Base-by-base conservation (phyloP, 2,888 invertebrate species). In the Troides oblongomaculatus region DNA sequence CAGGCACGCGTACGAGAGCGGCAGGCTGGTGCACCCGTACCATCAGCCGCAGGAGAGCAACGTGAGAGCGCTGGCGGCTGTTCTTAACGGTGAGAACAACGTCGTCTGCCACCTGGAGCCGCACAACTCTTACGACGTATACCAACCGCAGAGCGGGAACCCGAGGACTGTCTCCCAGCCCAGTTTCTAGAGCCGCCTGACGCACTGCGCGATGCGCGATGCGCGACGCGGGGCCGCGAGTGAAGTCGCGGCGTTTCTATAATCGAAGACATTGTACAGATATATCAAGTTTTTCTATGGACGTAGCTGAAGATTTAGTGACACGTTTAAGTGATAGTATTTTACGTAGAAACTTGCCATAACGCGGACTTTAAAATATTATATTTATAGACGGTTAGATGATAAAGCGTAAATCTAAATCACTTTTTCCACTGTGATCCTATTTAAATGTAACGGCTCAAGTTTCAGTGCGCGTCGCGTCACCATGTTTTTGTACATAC, bases 91-190 rank as follows among this genome's bases (percentile, higher is more conserved):
- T 62, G 96, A 96, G 80, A 95, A 95, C 80, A 97, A 97, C 72
- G 97, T 97, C 71, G 96, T 97, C 70, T 97, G 97, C 86, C 97
- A 97, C 83, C 87, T 97, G 79, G 97, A 97, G 84, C 97, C 97
- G 57, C 95, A 94, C 73, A 94, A 93, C 72, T 87, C 92, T 0
- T 92, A 92, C 74, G 92, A 92, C 75, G 91, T 86, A 0, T 92
- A 92, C 77, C 91, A 89, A 73, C 90, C 90, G 1, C 92, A 90
- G 70, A 84, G 87, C 68, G 86, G 89, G 23, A 90, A 89, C 76
- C 89, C 90, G 0, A 87, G 92, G 81, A 92, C 92, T 86, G 90
- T 92, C 18, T 92, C 92, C 0, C 92, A 92, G 76, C 92, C 92
- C 80, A 92, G 92, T 86, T 92, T 92, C 82, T 92, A 85, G 88